These are phyloP conservation scores for Pantherophis guttatus DNA, from an alignment of 2,113 vertebrate genomes.

Conservation along the genomic window DNA sequence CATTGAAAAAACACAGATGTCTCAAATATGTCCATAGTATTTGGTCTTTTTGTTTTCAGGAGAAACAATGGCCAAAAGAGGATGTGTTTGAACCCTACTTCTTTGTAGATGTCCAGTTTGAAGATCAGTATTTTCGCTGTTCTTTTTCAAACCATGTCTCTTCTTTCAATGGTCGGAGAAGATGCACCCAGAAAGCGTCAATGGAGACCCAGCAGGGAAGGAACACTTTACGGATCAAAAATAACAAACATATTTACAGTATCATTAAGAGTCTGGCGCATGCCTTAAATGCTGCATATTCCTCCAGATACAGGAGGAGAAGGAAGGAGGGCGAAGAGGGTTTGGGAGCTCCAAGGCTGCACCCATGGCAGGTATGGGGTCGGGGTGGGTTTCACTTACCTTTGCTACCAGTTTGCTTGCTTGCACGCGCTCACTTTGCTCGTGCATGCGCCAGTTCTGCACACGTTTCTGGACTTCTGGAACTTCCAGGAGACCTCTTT, in stretches of 20 bases:
- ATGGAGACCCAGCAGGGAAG: neutral
- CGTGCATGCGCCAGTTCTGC: too few species aligned
- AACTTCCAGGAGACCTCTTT: too few species aligned
- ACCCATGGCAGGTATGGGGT: neutral
- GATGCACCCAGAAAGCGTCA: neutral
- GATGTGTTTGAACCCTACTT: neutral
- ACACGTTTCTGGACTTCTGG: too few species aligned
- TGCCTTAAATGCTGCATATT: neutral
- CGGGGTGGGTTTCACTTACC: too few species aligned
- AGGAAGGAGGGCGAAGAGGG: neutral
- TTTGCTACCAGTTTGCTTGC: too few species aligned
- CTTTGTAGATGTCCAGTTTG: neutral
- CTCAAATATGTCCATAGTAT: neutral
- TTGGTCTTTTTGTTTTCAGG: neutral
- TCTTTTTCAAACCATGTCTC: neutral
- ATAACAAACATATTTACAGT: neutral
- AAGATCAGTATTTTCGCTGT: neutral
- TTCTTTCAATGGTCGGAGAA: neutral
- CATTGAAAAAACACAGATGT: accelerated
- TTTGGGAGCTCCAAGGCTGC: neutral
- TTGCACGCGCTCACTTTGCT: too few species aligned
- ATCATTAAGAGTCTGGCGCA: neutral
- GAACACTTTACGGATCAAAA: neutral
- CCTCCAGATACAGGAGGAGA: neutral
- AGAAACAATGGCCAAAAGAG: neutral